Percentiles rank a stretch among this genome's conserved stretches.
Evolutionary conservation across 1,140 invertebrate species (phyloP).

Genomic region (Propsilocerus akamusi): DNA sequence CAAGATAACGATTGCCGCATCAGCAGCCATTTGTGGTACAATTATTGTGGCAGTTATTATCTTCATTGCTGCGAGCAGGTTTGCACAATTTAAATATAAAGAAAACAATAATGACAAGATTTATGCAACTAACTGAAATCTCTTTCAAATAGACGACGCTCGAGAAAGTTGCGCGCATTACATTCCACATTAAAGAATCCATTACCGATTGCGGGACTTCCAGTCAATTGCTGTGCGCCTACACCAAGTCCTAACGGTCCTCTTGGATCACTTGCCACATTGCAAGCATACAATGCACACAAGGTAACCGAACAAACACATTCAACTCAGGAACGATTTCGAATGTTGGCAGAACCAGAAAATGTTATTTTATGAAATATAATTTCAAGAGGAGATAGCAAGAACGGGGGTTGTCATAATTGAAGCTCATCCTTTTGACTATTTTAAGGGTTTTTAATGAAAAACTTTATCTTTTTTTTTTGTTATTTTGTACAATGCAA

Average conservation of each 20-base stretch:
- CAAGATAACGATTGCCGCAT: constrained; percentile 83
- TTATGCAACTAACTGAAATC: background rate
- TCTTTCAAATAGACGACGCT: constrained; percentile 27
- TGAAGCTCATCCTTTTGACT: too few relatives aligned
- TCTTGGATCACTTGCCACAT: constrained; percentile 60
- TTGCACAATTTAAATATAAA: constrained; percentile 5
- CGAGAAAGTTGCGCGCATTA: constrained; percentile 52
- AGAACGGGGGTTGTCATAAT: too few relatives aligned
- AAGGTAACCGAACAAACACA: constrained; percentile 37
- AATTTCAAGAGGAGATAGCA: too few relatives aligned
- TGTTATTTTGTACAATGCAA: too few relatives aligned
- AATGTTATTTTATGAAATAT: background rate
- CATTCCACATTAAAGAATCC: constrained; percentile 46
- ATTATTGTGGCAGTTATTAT: constrained; percentile 75
- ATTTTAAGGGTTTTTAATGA: too few relatives aligned
- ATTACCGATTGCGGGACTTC: constrained; percentile 43
- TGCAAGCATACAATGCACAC: constrained; percentile 60
- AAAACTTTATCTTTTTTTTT: too few relatives aligned
- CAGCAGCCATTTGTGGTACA: constrained; percentile 82
- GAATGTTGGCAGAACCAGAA: background rate
- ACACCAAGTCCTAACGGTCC: constrained; percentile 56
- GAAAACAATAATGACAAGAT: background rate
- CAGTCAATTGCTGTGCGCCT: constrained; percentile 56
- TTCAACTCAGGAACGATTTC: background rate
- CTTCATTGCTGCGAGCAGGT: constrained; percentile 64